These are phyloP conservation scores for Scrobipalpa atriplicella DNA, from an alignment of 2,888 invertebrate species.

Conservation along the genomic window DNA sequence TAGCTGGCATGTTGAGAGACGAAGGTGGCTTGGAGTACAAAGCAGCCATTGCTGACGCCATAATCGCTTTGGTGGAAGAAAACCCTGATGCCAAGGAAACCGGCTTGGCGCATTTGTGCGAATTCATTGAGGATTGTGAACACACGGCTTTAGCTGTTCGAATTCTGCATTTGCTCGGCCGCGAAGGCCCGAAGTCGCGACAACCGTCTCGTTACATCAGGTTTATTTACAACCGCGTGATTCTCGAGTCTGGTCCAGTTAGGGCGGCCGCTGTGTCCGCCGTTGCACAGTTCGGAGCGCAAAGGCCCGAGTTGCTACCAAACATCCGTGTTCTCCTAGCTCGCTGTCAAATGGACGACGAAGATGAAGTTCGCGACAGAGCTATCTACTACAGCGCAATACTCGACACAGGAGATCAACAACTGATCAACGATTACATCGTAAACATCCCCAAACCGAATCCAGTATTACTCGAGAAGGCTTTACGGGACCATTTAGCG, in stretches of 20 bases:
- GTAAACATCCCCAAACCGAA: slow-evolving; percentile 90
- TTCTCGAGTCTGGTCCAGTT: slow-evolving; percentile 97
- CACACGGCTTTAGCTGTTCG: slow-evolving; percentile 98
- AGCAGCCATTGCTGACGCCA: slow-evolving; percentile 98
- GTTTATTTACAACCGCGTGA: slow-evolving; percentile 95
- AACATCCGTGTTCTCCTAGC: slow-evolving; percentile 92
- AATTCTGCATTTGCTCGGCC: slow-evolving; percentile 97
- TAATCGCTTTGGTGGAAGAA: slow-evolving; percentile 98
- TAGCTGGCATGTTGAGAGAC: slow-evolving; percentile 98
- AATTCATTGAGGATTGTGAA: slow-evolving; percentile 99
- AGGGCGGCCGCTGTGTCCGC: slow-evolving; percentile 99
- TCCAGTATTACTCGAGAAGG: slow-evolving; percentile 93
- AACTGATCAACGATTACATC: slow-evolving; percentile 90
- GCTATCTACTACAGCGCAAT: slow-evolving; percentile 98
- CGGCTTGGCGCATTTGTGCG: slow-evolving; percentile 97
- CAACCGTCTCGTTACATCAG: slow-evolving; percentile 94
- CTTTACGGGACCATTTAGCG: slow-evolving; percentile 91
- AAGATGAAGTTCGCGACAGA: slow-evolving; percentile 99
- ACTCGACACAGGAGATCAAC: slow-evolving; percentile 86
- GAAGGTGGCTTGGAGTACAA: slow-evolving; percentile 99
- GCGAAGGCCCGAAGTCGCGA: slow-evolving; percentile 97
- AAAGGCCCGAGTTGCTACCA: slow-evolving; percentile 85
- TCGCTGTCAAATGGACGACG: slow-evolving; percentile 97
- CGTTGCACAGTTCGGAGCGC: slow-evolving; percentile 98
- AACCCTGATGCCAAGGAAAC: slow-evolving; percentile 99